Base-by-base conservation (phyloP, 2,888 invertebrate genomes). In the Mesodorylaimus sp. region DNA sequence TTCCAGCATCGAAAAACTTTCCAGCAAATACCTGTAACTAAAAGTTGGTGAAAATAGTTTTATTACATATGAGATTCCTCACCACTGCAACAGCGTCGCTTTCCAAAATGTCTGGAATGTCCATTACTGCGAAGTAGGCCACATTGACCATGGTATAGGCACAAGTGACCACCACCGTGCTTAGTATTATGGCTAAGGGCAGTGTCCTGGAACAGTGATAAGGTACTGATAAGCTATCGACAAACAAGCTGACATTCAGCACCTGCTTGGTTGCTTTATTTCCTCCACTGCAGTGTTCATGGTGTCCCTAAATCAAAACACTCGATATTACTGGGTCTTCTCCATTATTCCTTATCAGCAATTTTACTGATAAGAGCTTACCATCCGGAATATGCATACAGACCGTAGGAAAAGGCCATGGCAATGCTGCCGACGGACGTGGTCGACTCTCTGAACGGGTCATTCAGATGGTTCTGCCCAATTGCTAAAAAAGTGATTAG, bases 371-470 rank as follows among this genome's bases (percentile, higher is more conserved):
- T n/a, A 5, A 26, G 5, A 7, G 5, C 7, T 43, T 26, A 43
- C 44, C 44, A 43, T 43, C 44, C 44, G 7, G 44, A 43, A 43
- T 43, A 43, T 26, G 44, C 44, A 26, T 43, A 43, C 13, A 43
- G 19, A 5, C 44, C 44, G 19, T 43, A 43, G 10, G 44, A 43
- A 26, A 43, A 43, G 5, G 44, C 44, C 44, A 26, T 43, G 27
- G 44, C 44, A 26, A 43, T 26, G 44, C 44, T 43, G 5, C 44
- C 44, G 13, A 27, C 26, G 5, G 44, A 43, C 3, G 27, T n/a
- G 5, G 3, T 43, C 10, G 44, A 43, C 3, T 27, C 44, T 10
- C 21, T 10, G 27, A 43, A 43, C 24, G 44, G 13, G 13, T 43
- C 27, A 7, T 24, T 7, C 27, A 43, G 27, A 43, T 43, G 27